Conservation (phyloP, 1,140 invertebrate genomes). For the Nasonia vitripennis region DNA sequence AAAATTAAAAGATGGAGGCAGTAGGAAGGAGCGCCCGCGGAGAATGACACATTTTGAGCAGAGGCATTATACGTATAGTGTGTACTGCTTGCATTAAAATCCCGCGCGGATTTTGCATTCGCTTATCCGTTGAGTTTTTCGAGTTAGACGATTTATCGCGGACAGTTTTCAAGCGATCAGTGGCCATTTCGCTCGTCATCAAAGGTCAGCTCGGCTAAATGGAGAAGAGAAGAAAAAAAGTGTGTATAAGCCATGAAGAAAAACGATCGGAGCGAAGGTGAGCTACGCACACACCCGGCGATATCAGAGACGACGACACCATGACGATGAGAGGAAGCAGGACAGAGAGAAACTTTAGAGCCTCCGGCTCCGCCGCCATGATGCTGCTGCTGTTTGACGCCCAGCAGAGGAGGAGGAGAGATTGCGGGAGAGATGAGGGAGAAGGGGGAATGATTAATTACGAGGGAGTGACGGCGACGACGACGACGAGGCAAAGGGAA, state of each 20-base stretch:
- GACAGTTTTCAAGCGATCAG: no score
- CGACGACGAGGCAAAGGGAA: conserved; percentile 53
- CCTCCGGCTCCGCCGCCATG: conserved; percentile 64
- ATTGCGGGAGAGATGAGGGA: conserved; percentile 53
- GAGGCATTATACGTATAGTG: background rate
- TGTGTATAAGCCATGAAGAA: background rate
- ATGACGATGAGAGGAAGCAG: conserved; percentile 34
- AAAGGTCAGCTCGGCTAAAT: no score
- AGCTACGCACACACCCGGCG: background rate
- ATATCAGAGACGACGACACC: background rate
- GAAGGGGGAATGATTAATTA: conserved; percentile 73
- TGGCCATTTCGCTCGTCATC: no score
- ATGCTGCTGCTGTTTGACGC: conserved; percentile 67
- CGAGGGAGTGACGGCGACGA: conserved; percentile 69
- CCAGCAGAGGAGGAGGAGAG: conserved; percentile 60
- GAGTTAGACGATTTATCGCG: no score
- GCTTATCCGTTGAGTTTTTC: background rate
- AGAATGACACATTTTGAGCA: conserved; percentile 49
- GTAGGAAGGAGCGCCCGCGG: conserved; percentile 40
- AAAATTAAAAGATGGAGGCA: conserved; percentile 59
- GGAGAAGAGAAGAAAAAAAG: background rate
- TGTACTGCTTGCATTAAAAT: background rate
- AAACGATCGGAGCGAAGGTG: conserved; percentile 12
- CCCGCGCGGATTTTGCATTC: no score
- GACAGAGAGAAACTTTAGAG: conserved; percentile 50